Base-by-base conservation (phyloP, 2,888 invertebrate species). In the Mythimna loreyi region DNA sequence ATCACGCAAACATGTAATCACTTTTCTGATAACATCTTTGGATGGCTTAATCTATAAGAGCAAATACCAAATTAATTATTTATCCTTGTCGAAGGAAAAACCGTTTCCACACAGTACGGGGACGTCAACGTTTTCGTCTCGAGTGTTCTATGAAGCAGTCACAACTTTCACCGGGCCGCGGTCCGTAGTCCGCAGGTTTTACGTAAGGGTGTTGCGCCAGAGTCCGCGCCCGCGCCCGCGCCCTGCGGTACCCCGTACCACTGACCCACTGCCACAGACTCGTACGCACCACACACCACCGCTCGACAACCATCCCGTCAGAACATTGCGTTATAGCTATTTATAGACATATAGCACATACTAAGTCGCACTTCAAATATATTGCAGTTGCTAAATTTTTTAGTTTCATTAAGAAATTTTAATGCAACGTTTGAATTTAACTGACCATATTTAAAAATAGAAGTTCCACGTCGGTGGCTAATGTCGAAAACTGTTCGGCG, bases 121-220 rank as follows among this genome's bases (percentile, higher is more conserved):
- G 79, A 75, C 67, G 81, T 80, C 56, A 84, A 80, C 77, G 81
- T 79, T 85, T 86, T 86, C 82, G 88, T 90, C 89, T 91, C 88
- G 89, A 89, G 85, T 86, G 85, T 89, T 91, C 91, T 91, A 88
- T 86, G 89, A 86, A 83, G 90, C 89, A 87, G 89, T 88, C 87
- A 81, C 90, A 91, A 95, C 95, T 95, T 95, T 95, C 95, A 94
- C 91, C 85, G 83, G 86, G 86, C 89, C 87, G 87, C 83, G 88
- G 89, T 87, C 86, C 89, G 88, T 85, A 87, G 87, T 87, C 89
- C 88, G 90, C 89, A 84, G 83, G 83, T 90, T 86, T 95, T 95
- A 95, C 96, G 96, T 93, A 95, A 95, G 94, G 93, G 92, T 90
- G 93, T 95, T 95, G 94, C 95, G 94, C 93, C 94, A 95, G 94